These are phyloP conservation scores for Hyposmocoma kahamanoa DNA, from an alignment of 1,140 invertebrate genomes.

Conservation along the genomic window DNA sequence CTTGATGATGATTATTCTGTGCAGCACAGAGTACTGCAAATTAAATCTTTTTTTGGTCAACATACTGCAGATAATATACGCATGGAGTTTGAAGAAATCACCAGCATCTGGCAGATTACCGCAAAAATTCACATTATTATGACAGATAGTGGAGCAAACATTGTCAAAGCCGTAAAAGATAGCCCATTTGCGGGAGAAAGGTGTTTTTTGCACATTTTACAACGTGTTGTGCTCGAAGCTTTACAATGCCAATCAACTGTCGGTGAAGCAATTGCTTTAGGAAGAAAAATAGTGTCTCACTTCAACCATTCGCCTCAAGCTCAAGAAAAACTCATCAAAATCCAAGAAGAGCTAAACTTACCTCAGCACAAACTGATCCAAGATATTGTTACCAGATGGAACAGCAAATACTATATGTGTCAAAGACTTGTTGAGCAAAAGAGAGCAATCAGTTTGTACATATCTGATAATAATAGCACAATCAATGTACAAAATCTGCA, in stretches of 20 bases:
- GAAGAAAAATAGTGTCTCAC: slow-evolving; percentile 4
- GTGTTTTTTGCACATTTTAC: slow-evolving; percentile 16
- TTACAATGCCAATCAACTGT: slow-evolving; percentile 6
- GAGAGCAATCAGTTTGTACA: not conserved
- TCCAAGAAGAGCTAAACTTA: slow-evolving; percentile 4
- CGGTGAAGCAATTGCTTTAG: not conserved
- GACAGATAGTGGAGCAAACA: slow-evolving; percentile 13
- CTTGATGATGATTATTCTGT: too few species aligned
- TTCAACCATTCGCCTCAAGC: slow-evolving; percentile 4
- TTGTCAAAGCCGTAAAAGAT: slow-evolving; percentile 16
- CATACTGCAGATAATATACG: too few species aligned
- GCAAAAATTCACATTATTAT: slow-evolving; percentile 15
- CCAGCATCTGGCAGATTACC: too few species aligned
- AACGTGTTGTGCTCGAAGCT: slow-evolving; percentile 3
- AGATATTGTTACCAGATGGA: slow-evolving; percentile 8
- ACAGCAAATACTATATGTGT: not conserved
- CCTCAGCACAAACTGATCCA: not conserved
- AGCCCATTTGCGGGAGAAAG: slow-evolving; percentile 6
- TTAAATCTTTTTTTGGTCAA: too few species aligned
- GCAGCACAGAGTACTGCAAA: too few species aligned
- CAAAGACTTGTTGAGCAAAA: not conserved
- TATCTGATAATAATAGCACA: not conserved
- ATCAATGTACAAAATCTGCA: not conserved
- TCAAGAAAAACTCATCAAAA: not conserved
- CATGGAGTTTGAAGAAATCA: too few species aligned